Evolutionary conservation across 1,140 invertebrate species (phyloP).

Genomic region (Hypsibius dujardini): DNA sequence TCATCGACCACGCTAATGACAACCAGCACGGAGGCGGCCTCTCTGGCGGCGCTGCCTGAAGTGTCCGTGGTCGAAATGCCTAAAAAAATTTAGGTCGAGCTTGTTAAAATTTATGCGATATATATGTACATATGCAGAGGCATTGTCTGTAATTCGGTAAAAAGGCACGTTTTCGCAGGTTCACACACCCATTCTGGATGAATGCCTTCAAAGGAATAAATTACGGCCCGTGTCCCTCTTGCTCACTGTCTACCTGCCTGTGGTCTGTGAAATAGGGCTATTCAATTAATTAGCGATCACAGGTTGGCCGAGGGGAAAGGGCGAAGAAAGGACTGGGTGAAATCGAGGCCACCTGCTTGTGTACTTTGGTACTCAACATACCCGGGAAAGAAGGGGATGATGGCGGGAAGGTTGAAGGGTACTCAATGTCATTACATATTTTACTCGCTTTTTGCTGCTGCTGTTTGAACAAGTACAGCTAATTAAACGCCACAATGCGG

Average conservation of each 20-base stretch:
- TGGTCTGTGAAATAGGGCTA: too few relatives aligned
- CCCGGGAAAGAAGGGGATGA: too few relatives aligned
- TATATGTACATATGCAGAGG: too few relatives aligned
- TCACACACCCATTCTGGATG: neutral
- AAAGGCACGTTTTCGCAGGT: neutral
- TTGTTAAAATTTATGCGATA: neutral
- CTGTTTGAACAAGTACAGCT: neutral
- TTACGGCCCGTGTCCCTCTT: neutral
- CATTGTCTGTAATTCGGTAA: too few relatives aligned
- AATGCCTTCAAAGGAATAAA: neutral
- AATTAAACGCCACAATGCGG: neutral
- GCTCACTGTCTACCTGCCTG: too few relatives aligned
- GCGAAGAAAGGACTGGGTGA: neutral
- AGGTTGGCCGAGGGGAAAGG: too few relatives aligned
- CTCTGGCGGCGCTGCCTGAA: constrained; percentile 47
- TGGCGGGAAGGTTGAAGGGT: neutral
- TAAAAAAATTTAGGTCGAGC: constrained; percentile 9
- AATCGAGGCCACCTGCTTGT: constrained; percentile 5
- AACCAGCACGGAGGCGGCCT: too few relatives aligned
- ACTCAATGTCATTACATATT: constrained; percentile 6
- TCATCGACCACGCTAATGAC: constrained; percentile 52
- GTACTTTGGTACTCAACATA: neutral
- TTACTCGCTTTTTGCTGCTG: neutral
- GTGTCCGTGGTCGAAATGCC: constrained; percentile 17
- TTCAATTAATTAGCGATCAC: too few relatives aligned